Evolutionary conservation across 2,797 vertebrate genomes (phyloP).

Genomic region (Champsocephalus esox): DNA sequence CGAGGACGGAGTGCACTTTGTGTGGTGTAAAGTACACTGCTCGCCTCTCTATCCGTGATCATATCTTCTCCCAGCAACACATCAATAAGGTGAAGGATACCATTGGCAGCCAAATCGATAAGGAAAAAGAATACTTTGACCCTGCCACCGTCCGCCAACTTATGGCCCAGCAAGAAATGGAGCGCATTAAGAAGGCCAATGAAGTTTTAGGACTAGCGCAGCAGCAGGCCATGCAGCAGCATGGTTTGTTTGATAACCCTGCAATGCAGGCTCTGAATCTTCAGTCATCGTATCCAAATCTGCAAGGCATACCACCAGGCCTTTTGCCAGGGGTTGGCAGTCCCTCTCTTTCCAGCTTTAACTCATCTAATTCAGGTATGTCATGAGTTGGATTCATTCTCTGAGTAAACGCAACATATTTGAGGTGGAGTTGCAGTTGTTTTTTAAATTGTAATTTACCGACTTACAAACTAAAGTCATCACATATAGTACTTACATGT

Average conservation of each 20-base stretch:
- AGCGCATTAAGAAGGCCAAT: slow-evolving; percentile 99
- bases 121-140: slow-evolving; percentile 99
- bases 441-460: background rate
- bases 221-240: slow-evolving; percentile 94
- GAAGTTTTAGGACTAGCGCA: slow-evolving; percentile 97
- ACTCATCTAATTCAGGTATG: slow-evolving; percentile 98
- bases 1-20: slow-evolving; percentile 99
- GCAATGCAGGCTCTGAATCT: slow-evolving; percentile 98
- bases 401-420: slow-evolving; percentile 3
- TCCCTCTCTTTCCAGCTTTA: slow-evolving; percentile 97
- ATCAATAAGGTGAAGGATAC: slow-evolving; percentile 99
- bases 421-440: slow-evolving; percentile 9
- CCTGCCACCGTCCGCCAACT: slow-evolving; percentile 98
- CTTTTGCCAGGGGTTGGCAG: slow-evolving; percentile 97
- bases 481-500: background rate
- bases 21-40: slow-evolving; percentile 99
- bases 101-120: slow-evolving; percentile 99
- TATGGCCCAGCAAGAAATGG: slow-evolving; percentile 99
- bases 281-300: slow-evolving; percentile 93
- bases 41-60: slow-evolving; percentile 98
- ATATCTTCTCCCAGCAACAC: slow-evolving; percentile 99
- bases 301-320: slow-evolving; percentile 98
- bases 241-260: slow-evolving; percentile 94
- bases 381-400: slow-evolving; percentile 46
- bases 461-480: background rate